Percentiles rank a stretch among this genome's conserved stretches.
These are phyloP conservation scores for Matsumurasca onukii DNA, from an alignment of 1,140 invertebrate genomes.

Conservation along the genomic window DNA sequence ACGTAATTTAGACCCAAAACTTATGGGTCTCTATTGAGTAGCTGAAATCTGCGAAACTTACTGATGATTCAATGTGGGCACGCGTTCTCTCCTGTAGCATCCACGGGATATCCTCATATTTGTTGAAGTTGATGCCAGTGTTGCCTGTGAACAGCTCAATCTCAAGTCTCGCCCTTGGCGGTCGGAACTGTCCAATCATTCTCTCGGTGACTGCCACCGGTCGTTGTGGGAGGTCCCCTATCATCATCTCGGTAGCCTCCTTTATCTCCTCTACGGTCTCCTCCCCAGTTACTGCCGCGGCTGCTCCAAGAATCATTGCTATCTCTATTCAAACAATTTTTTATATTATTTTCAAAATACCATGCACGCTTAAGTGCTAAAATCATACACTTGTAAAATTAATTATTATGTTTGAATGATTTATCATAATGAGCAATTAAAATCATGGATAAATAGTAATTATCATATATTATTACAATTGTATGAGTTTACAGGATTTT, in stretches of 20 bases:
- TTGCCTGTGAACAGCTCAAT: slow-evolving; percentile 81
- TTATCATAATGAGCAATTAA: too few species aligned
- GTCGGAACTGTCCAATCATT: slow-evolving; percentile 85
- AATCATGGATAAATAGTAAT: too few species aligned
- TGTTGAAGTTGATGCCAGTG: slow-evolving; percentile 99
- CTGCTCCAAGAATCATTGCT: slow-evolving; percentile 47
- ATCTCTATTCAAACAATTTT: slow-evolving; percentile 46
- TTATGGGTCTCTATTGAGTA: too few species aligned
- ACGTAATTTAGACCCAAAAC: too few species aligned
- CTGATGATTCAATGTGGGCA: slow-evolving; percentile 83
- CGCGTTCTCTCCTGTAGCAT: slow-evolving; percentile 93
- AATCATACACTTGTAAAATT: too few species aligned
- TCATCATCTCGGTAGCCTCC: slow-evolving; percentile 42
- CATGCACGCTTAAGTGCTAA: too few species aligned
- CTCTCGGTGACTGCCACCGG: slow-evolving; percentile 65
- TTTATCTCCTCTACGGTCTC: slow-evolving; percentile 33
- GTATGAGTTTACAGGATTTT: neutral
- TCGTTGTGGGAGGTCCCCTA: slow-evolving; percentile 56
- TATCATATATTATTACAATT: neutral
- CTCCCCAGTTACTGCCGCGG: slow-evolving; percentile 38
- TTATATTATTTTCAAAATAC: too few species aligned
- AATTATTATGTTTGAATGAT: too few species aligned
- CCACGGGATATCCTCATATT: slow-evolving; percentile 99
- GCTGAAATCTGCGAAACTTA: too few species aligned
- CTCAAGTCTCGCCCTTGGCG: slow-evolving; percentile 84